Evolutionary conservation across 2,113 vertebrate genomes (phyloP).

Genomic region (Seriola aureovittata): DNA sequence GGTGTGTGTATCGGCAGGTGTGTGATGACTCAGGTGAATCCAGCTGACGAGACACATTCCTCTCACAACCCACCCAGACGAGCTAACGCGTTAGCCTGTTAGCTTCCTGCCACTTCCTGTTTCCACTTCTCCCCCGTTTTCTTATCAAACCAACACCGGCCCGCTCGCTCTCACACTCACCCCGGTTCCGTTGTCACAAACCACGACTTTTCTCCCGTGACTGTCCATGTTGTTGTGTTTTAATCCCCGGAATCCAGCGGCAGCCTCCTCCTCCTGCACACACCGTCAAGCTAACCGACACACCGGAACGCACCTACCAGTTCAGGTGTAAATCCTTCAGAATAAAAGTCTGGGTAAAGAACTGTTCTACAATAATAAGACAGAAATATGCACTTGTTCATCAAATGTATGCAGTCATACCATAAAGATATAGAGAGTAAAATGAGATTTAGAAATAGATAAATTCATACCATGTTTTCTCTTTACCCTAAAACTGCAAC

Average conservation of each 20-base stretch:
- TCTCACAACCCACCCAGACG: slow-evolving; percentile 46
- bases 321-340: background rate
- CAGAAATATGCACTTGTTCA: no score
- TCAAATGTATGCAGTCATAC: no score
- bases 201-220: slow-evolving; percentile 92
- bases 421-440: no score
- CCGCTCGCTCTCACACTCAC: slow-evolving; percentile 77
- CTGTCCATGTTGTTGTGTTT: slow-evolving; percentile 86
- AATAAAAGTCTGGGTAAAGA: slow-evolving; percentile 26
- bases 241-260: slow-evolving; percentile 55
- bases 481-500: no score
- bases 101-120: slow-evolving; percentile 67
- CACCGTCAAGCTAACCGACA: background rate
- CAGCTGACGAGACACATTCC: slow-evolving; percentile 67
- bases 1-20: no score
- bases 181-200: slow-evolving; percentile 94
- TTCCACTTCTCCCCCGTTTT: slow-evolving; percentile 13
- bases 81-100: slow-evolving; percentile 44
- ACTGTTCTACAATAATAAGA: no score
- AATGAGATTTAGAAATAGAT: no score
- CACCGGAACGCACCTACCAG: background rate
- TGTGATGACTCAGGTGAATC: slow-evolving; percentile 28
- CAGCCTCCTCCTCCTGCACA: slow-evolving; percentile 32
- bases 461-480: no score
- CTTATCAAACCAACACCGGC: background rate